Percentiles rank a stretch among this genome's conserved stretches.
These are phyloP conservation scores for Horisme vitalbata DNA, from an alignment of 2,888 invertebrate genomes.

Conservation along the genomic window DNA sequence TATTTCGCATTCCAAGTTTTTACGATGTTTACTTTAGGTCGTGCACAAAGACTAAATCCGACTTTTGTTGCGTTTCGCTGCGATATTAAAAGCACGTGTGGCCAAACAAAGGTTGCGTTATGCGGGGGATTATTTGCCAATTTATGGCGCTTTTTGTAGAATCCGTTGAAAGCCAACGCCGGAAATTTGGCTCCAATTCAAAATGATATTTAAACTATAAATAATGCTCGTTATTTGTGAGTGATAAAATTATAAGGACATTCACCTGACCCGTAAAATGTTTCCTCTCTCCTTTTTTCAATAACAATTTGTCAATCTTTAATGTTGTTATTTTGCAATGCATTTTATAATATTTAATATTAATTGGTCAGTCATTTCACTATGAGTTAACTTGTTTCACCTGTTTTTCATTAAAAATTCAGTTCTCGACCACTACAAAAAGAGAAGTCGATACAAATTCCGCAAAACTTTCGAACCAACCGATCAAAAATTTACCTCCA, in stretches of 20 bases:
- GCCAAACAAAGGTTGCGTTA: slow-evolving; percentile 83
- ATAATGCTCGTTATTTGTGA: slow-evolving; percentile 61
- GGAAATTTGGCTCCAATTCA: slow-evolving; percentile 83
- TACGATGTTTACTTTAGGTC: slow-evolving; percentile 75
- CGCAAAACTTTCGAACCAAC: slow-evolving; percentile 10
- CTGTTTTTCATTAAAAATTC: too few species aligned
- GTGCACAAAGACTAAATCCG: slow-evolving; percentile 75
- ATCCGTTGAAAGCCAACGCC: slow-evolving; percentile 75
- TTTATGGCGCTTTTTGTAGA: slow-evolving; percentile 82
- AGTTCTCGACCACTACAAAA: too few species aligned
- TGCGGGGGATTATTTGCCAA: slow-evolving; percentile 83
- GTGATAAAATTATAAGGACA: slow-evolving; percentile 59
- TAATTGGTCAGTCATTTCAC: too few species aligned
- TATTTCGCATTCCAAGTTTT: slow-evolving; percentile 51
- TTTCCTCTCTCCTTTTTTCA: slow-evolving; percentile 22
- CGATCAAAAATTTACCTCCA: slow-evolving; percentile 21
- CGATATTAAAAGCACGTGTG: slow-evolving; percentile 81
- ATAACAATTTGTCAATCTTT: background rate
- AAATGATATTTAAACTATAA: slow-evolving; percentile 79
- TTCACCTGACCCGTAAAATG: slow-evolving; percentile 58
- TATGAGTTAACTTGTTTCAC: too few species aligned
- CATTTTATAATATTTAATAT: too few species aligned
- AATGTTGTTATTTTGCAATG: too few species aligned
- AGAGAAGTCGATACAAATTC: background rate
- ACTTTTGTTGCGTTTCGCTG: slow-evolving; percentile 59